Conservation (phyloP, 53 echinoderm and acorn worm genomes). For the Holothuria leucospilota region DNA sequence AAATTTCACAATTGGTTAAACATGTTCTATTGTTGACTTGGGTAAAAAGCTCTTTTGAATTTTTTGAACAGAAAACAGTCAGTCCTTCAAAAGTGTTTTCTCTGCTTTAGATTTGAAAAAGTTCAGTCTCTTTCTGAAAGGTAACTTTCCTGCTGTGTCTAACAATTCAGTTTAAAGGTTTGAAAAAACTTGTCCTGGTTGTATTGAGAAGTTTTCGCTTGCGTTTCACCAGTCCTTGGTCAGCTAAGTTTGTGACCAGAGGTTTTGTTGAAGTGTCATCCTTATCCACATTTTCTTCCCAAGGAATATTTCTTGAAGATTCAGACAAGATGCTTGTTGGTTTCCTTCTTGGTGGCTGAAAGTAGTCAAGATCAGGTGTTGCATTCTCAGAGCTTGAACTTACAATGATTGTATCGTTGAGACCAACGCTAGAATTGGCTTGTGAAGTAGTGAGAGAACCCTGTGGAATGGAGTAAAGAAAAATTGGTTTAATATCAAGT, state of each 20-base stretch:
- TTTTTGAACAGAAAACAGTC: no score
- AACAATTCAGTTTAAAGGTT: conserved; percentile 72
- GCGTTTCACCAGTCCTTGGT: conserved; percentile 62
- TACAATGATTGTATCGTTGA: conserved; percentile 80
- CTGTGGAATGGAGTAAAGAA: no score
- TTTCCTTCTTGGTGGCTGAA: conserved; percentile 33
- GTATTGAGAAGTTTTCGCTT: conserved; percentile 74
- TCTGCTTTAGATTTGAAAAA: no score
- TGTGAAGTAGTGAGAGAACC: no score
- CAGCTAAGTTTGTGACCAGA: conserved; percentile 37
- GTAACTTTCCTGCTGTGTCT: no score
- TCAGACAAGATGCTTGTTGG: conserved; percentile 35
- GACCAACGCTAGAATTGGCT: neutral
- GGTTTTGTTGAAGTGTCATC: neutral
- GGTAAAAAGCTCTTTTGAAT: no score
- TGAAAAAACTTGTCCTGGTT: conserved; percentile 73
- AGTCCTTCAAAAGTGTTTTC: no score
- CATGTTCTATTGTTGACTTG: no score
- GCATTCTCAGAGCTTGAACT: conserved; percentile 27
- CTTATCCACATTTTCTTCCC: no score
- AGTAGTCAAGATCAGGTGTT: conserved; percentile 47
- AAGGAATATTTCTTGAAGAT: neutral
- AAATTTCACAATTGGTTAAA: no score
- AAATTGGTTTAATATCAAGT: no score
- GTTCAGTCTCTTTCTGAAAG: no score